Conservation (phyloP, 2,888 invertebrate species). For the Drosophila recens region DNA sequence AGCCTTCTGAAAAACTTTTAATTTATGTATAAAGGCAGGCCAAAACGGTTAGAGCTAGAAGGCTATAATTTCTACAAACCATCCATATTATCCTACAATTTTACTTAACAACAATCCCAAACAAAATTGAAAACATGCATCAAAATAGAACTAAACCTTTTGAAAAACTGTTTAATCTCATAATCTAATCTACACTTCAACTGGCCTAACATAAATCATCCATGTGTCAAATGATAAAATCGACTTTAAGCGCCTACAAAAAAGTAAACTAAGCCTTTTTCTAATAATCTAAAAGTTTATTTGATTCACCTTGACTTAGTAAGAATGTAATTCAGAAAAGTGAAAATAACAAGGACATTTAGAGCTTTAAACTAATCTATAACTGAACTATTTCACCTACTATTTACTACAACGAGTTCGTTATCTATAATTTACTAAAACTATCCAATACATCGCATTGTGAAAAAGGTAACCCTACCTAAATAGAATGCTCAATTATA, state of each 20-base stretch:
- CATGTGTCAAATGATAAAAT: constrained; percentile 5
- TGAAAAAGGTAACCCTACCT: background rate
- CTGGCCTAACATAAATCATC: constrained; percentile 1
- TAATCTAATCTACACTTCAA: background rate
- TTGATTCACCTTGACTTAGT: too few species aligned
- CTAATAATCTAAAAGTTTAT: background rate
- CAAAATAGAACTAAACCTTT: background rate
- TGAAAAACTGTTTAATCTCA: background rate
- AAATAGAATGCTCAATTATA: constrained; percentile 2
- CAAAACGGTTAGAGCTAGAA: background rate
- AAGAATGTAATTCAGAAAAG: background rate
- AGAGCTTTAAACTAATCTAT: background rate
- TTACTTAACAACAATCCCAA: background rate
- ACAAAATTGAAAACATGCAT: background rate
- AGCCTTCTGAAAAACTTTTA: background rate
- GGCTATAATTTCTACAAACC: background rate
- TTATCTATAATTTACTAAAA: constrained; percentile 3
- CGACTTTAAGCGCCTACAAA: background rate
- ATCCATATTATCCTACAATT: background rate
- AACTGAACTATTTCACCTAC: background rate
- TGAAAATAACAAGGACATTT: background rate
- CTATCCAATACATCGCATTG: background rate
- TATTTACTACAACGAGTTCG: background rate
- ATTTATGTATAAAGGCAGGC: too few species aligned
- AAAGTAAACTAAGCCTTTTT: background rate